Base-by-base conservation (phyloP, 2,113 vertebrate species). In the Ellobius talpinus region DNA sequence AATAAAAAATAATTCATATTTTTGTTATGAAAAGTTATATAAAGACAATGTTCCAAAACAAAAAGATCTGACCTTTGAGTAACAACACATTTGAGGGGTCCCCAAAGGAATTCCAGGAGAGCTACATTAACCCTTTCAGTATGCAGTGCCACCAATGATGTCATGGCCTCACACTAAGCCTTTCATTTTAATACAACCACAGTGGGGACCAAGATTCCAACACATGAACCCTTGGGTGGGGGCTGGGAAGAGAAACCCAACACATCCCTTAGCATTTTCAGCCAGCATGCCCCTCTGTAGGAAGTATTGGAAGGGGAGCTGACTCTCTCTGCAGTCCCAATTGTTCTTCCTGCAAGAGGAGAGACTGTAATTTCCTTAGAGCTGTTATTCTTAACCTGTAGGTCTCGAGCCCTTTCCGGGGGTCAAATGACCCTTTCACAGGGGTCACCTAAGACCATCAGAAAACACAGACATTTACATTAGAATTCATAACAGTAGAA, bases 11-110 rank as follows among this genome's bases (percentile, higher is more conserved):
- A 85, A 89, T 45, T 77, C 39, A 36, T 52, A 58, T 2, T 90
- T 91, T 94, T 58, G 13, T 55, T 73, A 72, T 65, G 21, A 95
- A 81, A 16, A 89, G 74, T 91, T 79, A 81, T 16, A 89, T n/a
- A 73, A 77, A 81, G 50, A 47, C 7, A 26, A 5, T 90, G 39
- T 77, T 93, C 11, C 73, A 61, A 87, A 72, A 72, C 36, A 72
- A 89, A 73, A 33, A 16, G 26, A 0, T 39, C 55, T 61, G 42
- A 84, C 36, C 12, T 84, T 84, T 63, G 16, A 42, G 23, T 42
- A 29, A 63, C 55, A 63, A 17, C n/a, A 14, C n/a, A 39, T 24
- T 63, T 39, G 79, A 84, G 33, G 23, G 66, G 55, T 12, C n/a
- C 23, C 26, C 52, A 29, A 1, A 63, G 36, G 12, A 39, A 84